Conservation (phyloP, 1,140 invertebrate genomes). For the Mizuhopecten yessoensis region DNA sequence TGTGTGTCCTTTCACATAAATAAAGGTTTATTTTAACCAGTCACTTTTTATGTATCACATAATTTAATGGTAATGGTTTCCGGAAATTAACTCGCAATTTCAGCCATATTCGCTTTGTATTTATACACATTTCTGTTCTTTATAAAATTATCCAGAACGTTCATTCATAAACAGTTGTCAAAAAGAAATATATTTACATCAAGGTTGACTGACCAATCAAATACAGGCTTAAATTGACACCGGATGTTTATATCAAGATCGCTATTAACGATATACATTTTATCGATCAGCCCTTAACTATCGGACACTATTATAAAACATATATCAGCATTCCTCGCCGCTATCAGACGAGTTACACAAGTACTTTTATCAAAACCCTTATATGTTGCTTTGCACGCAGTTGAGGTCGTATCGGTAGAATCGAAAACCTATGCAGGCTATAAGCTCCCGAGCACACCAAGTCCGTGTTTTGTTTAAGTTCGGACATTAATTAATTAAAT, state of each 20-base stretch:
- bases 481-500: too few relatives aligned
- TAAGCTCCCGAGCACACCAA: too few relatives aligned
- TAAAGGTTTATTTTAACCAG: neutral
- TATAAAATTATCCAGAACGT: neutral
- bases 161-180: slow-evolving; percentile 14
- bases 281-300: neutral
- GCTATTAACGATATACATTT: neutral
- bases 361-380: neutral
- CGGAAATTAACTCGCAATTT: slow-evolving; percentile 10
- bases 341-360: neutral
- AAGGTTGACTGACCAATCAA: slow-evolving; percentile 25
- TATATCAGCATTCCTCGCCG: neutral
- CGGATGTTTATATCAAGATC: slow-evolving; percentile 32
- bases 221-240: neutral
- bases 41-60: slow-evolving; percentile 22
- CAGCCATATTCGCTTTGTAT: neutral
- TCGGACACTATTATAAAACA: neutral
- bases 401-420: too few relatives aligned
- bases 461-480: too few relatives aligned
- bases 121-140: neutral
- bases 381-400: too few relatives aligned
- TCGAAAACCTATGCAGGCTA: too few relatives aligned
- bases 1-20: slow-evolving; percentile 1
- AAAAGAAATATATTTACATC: neutral
- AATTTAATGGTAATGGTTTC: slow-evolving; percentile 27